Evolutionary conservation across 2,113 vertebrate species (phyloP).

Genomic region (Henicopernis longicauda): DNA sequence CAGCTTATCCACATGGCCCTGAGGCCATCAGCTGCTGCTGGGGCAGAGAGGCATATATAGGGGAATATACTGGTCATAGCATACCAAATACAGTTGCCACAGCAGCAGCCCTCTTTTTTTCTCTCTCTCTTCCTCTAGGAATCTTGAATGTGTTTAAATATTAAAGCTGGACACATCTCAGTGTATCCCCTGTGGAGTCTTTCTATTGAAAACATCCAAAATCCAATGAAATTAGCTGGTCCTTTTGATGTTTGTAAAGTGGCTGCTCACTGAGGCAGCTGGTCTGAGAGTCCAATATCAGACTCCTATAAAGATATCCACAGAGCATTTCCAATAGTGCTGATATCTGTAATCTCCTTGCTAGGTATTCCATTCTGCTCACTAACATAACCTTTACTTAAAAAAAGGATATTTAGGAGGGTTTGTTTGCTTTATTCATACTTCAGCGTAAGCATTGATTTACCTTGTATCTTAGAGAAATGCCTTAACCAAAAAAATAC

Average conservation of each 20-base stretch:
- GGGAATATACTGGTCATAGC: neutral
- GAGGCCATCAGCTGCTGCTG: neutral
- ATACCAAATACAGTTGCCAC: neutral
- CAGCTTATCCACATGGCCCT: neutral
- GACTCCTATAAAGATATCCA: neutral
- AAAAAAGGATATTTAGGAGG: neutral
- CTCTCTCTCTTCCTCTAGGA: neutral
- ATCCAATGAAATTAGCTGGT: conserved; percentile 19
- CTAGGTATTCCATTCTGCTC: neutral
- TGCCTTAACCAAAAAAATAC: neutral
- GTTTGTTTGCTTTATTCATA: neutral
- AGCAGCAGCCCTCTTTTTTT: neutral
- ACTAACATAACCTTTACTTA: neutral
- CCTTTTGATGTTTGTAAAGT: conserved; percentile 20
- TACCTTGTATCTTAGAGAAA: neutral
- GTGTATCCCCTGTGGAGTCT: neutral
- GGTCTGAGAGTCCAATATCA: neutral
- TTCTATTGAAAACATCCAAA: conserved; percentile 33
- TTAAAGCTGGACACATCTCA: neutral
- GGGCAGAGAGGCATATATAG: neutral
- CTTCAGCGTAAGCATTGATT: neutral
- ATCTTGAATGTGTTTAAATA: conserved; percentile 18
- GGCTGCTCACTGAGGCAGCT: neutral
- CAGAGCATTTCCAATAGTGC: neutral
- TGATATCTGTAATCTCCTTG: neutral